These are phyloP conservation scores for Phoenicopterus ruber DNA, from an alignment of 2,113 vertebrate genomes.

Conservation along the genomic window DNA sequence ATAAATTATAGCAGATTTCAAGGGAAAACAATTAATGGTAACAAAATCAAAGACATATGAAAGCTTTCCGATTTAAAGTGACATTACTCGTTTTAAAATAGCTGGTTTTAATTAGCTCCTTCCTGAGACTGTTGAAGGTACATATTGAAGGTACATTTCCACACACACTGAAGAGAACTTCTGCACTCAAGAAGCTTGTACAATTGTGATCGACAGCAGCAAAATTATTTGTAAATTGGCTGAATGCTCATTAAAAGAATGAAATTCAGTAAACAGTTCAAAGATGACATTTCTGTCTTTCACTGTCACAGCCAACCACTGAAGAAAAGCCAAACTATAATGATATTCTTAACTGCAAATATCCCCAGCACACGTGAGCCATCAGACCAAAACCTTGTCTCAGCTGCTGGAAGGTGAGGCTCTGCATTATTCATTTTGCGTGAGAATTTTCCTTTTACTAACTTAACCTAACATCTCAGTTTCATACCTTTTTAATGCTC, in stretches of 20 bases:
- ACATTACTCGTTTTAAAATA: neutral
- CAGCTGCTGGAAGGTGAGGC: neutral
- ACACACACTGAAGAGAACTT: neutral
- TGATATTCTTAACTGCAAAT: neutral
- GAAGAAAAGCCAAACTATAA: neutral
- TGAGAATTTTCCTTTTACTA: neutral
- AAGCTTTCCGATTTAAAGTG: neutral
- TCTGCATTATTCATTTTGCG: neutral
- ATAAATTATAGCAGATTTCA: conserved; percentile 22
- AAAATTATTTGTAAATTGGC: neutral
- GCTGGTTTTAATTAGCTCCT: neutral
- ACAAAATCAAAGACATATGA: conserved; percentile 1
- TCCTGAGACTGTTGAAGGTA: neutral
- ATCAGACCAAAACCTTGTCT: neutral
- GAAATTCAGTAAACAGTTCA: neutral
- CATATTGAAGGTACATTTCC: neutral
- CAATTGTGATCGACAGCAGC: neutral
- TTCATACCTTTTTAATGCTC: neutral
- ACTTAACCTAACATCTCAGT: neutral
- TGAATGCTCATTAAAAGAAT: neutral
- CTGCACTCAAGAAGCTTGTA: neutral
- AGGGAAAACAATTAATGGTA: neutral
- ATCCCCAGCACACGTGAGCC: rapidly evolving
- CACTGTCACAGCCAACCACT: neutral
- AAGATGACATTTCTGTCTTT: neutral